phyloP scores from a whole-genome alignment of 1,140 invertebrate genomes.

The Dolichoris vasculosae region DNA sequence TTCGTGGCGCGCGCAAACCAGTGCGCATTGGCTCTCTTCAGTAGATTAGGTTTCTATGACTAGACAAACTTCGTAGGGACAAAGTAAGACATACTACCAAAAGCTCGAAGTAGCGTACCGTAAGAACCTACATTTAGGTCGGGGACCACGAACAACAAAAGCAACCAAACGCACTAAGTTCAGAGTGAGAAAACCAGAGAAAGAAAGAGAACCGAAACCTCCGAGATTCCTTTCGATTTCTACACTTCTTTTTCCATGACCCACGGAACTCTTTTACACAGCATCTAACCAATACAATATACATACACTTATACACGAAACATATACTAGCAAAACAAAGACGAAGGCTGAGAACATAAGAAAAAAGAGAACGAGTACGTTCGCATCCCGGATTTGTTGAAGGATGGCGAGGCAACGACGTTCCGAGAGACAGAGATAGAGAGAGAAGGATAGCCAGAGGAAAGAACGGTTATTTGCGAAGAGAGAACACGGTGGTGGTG shows the following conservation, averaged over 20 bases:
- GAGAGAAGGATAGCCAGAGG: constrained; percentile 62
- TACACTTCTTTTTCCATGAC: constrained; percentile 41
- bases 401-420: constrained; percentile 68
- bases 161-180: not conserved
- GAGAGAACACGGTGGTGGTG: constrained; percentile 55
- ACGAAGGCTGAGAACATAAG: not conserved
- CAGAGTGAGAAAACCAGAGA: not conserved
- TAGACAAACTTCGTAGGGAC: not conserved
- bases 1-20: not conserved
- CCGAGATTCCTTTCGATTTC: constrained; percentile 52
- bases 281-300: not conserved
- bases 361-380: constrained; percentile 32
- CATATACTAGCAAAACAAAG: not conserved
- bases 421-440: constrained; percentile 43
- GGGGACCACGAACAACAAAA: constrained; percentile 23
- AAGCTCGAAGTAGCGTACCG: not conserved
- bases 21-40: not conserved
- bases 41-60: constrained; percentile 2
- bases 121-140: constrained; percentile 19
- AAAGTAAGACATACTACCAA: not conserved
- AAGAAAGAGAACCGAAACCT: constrained; percentile 9
- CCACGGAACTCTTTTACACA: constrained; percentile 1
- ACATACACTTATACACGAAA: not conserved
- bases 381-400: constrained; percentile 34
- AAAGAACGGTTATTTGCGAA: constrained; percentile 67